A percentile compares a stretch with the other conserved stretches of the same genome.
Conservation (phyloP, 2,888 invertebrate genomes). For the Clepsis dumicolana region DNA sequence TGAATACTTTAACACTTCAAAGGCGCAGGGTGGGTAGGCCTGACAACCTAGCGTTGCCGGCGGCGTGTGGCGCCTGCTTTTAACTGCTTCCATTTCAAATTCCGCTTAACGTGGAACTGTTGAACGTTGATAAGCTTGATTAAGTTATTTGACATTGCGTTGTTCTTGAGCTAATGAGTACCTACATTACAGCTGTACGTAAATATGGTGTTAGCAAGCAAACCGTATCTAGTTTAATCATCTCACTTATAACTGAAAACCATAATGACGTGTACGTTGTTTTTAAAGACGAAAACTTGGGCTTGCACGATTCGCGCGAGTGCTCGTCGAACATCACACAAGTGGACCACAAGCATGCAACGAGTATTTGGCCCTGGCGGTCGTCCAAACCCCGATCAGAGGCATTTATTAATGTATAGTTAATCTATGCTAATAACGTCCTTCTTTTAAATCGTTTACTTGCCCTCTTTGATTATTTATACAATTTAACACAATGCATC, state of each 20-base stretch:
- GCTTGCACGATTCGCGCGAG: not conserved
- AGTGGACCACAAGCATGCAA: not conserved
- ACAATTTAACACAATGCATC: not conserved
- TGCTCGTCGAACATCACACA: not conserved
- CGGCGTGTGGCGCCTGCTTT: conserved; percentile 27
- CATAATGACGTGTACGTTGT: not conserved
- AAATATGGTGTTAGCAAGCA: not conserved
- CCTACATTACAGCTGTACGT: too few species aligned
- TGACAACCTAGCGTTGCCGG: conserved; percentile 16
- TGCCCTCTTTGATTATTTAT: not conserved
- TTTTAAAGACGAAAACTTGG: not conserved
- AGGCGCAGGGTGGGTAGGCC: conserved; percentile 17
- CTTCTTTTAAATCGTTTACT: not conserved
- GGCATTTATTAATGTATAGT: not conserved
- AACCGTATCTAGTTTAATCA: not conserved
- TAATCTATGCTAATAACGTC: not conserved
- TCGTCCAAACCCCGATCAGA: not conserved
- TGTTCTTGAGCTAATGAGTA: not conserved
- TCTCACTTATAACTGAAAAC: not conserved
- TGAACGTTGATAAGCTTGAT: not conserved
- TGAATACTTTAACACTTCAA: conserved; percentile 39
- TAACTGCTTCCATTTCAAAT: conserved; percentile 24
- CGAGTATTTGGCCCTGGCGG: not conserved
- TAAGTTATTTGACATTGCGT: not conserved
- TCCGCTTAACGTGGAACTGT: conserved; percentile 1